These are phyloP conservation scores for Apotomis turbidana DNA, from an alignment of 2,888 invertebrate species.

Conservation along the genomic window DNA sequence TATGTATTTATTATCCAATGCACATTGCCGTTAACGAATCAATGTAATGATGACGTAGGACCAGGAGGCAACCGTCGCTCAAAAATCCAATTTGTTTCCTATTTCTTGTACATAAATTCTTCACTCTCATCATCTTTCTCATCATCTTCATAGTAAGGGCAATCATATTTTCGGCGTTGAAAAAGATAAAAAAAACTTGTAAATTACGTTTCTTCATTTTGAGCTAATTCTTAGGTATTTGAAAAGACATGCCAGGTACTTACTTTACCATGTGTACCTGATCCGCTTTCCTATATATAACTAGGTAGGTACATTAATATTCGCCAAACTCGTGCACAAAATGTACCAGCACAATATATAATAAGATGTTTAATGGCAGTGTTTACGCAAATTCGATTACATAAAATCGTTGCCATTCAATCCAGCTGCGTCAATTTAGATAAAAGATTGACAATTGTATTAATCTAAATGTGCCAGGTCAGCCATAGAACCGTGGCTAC, in stretches of 20 bases:
- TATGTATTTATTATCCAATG: slow-evolving; percentile 1
- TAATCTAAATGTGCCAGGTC: background rate
- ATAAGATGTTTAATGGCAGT: no score
- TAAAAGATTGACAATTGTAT: no score
- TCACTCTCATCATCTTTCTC: slow-evolving; percentile 52
- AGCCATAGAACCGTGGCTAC: background rate
- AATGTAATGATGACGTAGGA: slow-evolving; percentile 53
- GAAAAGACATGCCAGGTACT: no score
- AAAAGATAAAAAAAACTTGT: background rate
- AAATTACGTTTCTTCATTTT: background rate
- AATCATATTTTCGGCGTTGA: background rate
- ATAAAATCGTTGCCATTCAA: no score
- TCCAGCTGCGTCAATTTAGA: no score
- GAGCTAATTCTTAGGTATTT: background rate
- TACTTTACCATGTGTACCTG: no score
- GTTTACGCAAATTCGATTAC: no score
- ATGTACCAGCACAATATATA: no score
- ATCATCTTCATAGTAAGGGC: slow-evolving; percentile 5
- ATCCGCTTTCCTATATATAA: no score
- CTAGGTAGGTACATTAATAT: no score
- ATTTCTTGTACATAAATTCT: slow-evolving; percentile 71
- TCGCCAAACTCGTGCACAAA: no score
- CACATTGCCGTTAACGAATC: slow-evolving; percentile 65
- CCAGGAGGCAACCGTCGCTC: slow-evolving; percentile 69
- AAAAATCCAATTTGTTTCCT: slow-evolving; percentile 54